Evolutionary conservation across 2,888 invertebrate genomes (phyloP).

Genomic region (Microplitis deprimator): DNA sequence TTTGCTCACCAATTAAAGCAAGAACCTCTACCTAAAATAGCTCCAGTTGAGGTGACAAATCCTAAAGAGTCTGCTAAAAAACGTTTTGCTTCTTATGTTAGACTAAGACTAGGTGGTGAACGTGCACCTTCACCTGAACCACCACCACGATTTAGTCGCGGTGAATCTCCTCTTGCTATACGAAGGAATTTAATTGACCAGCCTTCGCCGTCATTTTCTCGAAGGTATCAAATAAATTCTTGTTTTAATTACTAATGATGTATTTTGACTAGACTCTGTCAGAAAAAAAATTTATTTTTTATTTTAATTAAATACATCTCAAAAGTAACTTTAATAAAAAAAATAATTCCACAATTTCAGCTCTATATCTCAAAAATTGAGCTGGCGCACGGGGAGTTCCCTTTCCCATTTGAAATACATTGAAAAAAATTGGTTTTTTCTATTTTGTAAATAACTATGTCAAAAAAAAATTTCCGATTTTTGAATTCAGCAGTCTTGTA

Average conservation of each 20-base stretch:
- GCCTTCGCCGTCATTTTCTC: constrained; percentile 68
- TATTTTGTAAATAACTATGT: too few relatives aligned
- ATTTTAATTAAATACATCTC: too few relatives aligned
- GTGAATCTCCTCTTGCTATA: constrained; percentile 74
- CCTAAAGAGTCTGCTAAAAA: constrained; percentile 75
- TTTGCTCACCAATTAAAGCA: constrained; percentile 67
- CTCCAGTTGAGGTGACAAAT: constrained; percentile 49
- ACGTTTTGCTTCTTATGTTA: constrained; percentile 87
- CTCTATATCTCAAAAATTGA: too few relatives aligned
- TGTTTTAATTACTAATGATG: background rate
- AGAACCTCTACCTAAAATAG: constrained; percentile 60
- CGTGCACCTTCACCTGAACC: constrained; percentile 69
- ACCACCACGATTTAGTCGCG: constrained; percentile 68
- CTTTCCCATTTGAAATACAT: too few relatives aligned
- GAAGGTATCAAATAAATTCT: constrained; percentile 60
- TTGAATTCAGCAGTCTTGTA: too few relatives aligned
- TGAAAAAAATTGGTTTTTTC: too few relatives aligned
- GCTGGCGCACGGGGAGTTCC: too few relatives aligned
- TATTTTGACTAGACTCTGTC: too few relatives aligned
- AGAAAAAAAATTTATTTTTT: too few relatives aligned
- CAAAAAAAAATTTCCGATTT: too few relatives aligned
- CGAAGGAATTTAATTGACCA: constrained; percentile 76
- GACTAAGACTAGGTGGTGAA: constrained; percentile 80
- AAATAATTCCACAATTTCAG: too few relatives aligned
- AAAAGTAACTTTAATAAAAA: too few relatives aligned